phyloP scores from a whole-genome alignment of 2,888 invertebrate genomes.

The Dolichopus griseipennis region DNA sequence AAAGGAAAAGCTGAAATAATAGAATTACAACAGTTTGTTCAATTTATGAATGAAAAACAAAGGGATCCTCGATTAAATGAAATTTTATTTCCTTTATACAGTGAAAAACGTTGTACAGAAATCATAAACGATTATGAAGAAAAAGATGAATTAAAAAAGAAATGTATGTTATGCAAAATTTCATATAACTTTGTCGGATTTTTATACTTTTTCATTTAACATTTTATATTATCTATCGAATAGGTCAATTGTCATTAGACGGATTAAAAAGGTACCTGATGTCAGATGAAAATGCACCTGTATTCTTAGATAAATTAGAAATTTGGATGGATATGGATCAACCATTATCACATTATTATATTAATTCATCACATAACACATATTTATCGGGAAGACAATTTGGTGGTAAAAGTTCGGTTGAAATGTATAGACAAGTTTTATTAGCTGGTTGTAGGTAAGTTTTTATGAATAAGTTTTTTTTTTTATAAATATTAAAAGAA shows the following conservation, averaged over 20 bases:
- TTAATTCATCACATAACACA: constrained; percentile 96
- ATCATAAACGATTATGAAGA: constrained; percentile 91
- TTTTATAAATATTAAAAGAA: too few relatives aligned
- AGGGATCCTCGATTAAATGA: constrained; percentile 97
- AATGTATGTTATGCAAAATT: too few relatives aligned
- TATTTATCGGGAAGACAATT: constrained; percentile 92
- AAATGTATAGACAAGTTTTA: constrained; percentile 97
- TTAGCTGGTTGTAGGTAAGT: constrained; percentile 88
- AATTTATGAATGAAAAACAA: constrained; percentile 94
- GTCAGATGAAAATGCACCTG: constrained; percentile 99
- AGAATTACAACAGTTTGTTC: constrained; percentile 76
- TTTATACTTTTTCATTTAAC: neutral
- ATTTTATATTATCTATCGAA: constrained; percentile 28
- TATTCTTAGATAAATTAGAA: constrained; percentile 95
- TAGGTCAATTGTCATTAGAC: constrained; percentile 82
- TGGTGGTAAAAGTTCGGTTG: constrained; percentile 95
- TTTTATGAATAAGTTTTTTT: too few relatives aligned
- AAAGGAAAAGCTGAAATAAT: constrained; percentile 84
- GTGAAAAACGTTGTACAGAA: constrained; percentile 84
- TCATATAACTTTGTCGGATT: neutral
- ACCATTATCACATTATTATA: constrained; percentile 95
- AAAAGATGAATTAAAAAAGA: constrained; percentile 53
- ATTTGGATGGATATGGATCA: constrained; percentile 99
- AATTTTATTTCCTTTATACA: constrained; percentile 94
- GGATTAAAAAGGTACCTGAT: constrained; percentile 96